These are phyloP conservation scores for Pangasianodon hypophthalmus DNA, from an alignment of 2,113 vertebrate species.

Conservation along the genomic window DNA sequence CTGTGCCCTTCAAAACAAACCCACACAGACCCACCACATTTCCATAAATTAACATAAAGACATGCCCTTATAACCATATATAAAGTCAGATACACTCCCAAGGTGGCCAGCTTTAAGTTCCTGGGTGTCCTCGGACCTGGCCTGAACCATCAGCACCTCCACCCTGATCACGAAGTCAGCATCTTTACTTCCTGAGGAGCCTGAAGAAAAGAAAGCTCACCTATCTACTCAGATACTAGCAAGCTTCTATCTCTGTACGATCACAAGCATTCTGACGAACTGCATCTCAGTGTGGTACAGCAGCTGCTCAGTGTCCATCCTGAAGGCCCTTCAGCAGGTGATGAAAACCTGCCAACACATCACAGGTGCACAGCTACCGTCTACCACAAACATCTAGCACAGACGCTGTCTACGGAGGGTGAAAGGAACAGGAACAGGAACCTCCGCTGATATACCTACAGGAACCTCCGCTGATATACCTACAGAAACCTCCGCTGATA, in stretches of 20 bases:
- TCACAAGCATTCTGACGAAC: neutral
- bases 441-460: too few species aligned
- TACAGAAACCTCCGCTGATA: too few species aligned
- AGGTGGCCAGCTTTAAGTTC: neutral
- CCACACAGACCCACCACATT: neutral
- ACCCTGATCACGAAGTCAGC: neutral
- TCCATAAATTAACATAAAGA: neutral
- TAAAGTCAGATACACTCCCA: neutral
- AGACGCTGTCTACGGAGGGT: neutral
- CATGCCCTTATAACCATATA: neutral
- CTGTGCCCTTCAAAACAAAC: neutral
- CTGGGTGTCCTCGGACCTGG: neutral
- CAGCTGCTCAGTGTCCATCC: too few species aligned
- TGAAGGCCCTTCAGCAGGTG: neutral
- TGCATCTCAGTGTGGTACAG: too few species aligned
- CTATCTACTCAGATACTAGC: neutral
- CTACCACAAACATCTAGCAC: neutral
- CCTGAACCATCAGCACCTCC: neutral
- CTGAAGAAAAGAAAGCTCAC: neutral
- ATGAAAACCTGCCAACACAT: neutral
- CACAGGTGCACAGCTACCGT: neutral
- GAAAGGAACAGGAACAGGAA: too few species aligned
- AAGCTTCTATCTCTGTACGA: too few species aligned
- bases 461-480: too few species aligned
- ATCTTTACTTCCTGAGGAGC: neutral